phyloP scores from a whole-genome alignment of 2,888 invertebrate species.

The Subacronicta megacephala region DNA sequence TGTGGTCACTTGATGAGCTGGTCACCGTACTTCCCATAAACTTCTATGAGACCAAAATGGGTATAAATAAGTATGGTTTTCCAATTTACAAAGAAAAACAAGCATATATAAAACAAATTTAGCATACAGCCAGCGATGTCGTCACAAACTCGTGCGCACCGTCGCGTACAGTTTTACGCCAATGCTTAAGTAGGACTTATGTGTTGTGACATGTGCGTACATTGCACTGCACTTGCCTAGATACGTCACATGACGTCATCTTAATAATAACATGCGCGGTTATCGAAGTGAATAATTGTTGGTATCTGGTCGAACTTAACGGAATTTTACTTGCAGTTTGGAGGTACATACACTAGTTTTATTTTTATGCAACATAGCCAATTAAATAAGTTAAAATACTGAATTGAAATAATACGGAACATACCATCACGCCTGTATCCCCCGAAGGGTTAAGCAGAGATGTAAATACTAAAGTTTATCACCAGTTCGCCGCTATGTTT shows the following conservation, averaged over 20 bases:
- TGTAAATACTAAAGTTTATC: no score
- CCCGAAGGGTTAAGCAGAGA: no score
- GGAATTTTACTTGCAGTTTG: background rate
- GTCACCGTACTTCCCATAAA: no score
- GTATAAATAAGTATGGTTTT: no score
- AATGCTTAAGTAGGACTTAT: conserved; percentile 46
- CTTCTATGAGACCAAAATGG: no score
- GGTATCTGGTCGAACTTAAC: background rate
- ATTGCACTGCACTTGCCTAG: conserved; percentile 48
- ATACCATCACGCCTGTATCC: no score
- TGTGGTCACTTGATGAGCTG: no score
- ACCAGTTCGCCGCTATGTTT: no score
- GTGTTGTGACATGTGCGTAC: conserved; percentile 49
- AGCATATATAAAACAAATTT: conserved; percentile 7
- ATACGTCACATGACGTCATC: conserved; percentile 48
- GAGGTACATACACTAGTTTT: background rate
- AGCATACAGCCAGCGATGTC: conserved; percentile 24
- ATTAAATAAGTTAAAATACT: no score
- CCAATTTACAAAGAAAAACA: no score
- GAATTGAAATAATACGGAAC: no score
- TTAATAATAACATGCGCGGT: conserved; percentile 34
- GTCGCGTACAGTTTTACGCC: conserved; percentile 11
- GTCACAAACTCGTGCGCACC: conserved; percentile 27
- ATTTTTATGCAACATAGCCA: no score
- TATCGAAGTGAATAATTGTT: conserved; percentile 28